Percentiles rank a stretch among this genome's conserved stretches.
Conservation (phyloP, 2,797 vertebrate species). For the Anguilla anguilla region DNA sequence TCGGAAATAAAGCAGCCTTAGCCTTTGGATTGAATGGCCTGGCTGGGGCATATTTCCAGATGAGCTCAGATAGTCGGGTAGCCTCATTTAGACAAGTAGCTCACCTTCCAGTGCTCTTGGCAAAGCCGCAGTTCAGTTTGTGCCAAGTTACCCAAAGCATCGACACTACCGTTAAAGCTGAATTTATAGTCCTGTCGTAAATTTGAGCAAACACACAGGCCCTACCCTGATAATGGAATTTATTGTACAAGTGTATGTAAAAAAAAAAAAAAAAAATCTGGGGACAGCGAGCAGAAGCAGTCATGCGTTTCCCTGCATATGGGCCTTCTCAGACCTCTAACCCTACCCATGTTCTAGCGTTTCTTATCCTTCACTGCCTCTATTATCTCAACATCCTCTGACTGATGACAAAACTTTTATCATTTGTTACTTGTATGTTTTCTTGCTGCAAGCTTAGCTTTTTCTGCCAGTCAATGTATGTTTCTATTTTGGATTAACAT, state of each 20-base stretch:
- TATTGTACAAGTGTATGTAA: not conserved
- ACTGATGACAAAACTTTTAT: not conserved
- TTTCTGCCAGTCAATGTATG: not conserved
- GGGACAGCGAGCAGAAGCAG: not conserved
- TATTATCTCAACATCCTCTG: not conserved
- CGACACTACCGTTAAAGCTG: not conserved
- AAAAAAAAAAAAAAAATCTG: not conserved
- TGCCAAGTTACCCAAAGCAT: not conserved
- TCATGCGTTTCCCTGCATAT: not conserved
- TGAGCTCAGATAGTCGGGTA: not conserved
- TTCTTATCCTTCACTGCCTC: conserved; percentile 1
- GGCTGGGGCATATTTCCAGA: not conserved
- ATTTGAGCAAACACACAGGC: not conserved
- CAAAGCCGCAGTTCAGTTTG: not conserved
- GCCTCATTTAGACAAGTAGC: not conserved
- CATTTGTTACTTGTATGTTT: not conserved
- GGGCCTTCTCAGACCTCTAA: not conserved
- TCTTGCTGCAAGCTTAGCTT: not conserved
- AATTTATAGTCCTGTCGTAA: not conserved
- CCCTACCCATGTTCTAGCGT: not conserved
- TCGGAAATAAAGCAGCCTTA: not conserved
- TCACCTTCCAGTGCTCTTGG: not conserved
- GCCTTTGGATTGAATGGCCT: not conserved
- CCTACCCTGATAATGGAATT: not conserved
- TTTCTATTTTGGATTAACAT: not conserved